A percentile compares a stretch with the other conserved stretches of the same genome.
Conservation (phyloP, 2,113 vertebrate species). For the Leucosticte australis region DNA sequence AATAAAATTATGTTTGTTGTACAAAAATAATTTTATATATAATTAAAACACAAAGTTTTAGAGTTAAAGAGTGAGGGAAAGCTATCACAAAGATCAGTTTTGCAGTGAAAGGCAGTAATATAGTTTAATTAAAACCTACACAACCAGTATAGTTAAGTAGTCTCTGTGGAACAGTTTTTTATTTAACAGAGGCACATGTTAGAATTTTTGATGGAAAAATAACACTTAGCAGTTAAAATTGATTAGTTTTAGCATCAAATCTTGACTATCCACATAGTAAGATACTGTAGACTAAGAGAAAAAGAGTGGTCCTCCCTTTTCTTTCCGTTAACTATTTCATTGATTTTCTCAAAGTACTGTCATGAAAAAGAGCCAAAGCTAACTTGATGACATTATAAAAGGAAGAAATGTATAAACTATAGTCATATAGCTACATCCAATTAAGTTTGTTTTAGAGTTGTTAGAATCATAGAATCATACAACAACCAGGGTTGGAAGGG, state of each 20-base stretch:
- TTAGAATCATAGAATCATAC: background rate
- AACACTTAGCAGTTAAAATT: background rate
- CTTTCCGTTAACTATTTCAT: background rate
- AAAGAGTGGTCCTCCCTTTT: background rate
- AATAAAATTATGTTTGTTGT: background rate
- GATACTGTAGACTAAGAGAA: background rate
- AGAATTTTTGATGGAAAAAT: background rate
- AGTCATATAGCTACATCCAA: background rate
- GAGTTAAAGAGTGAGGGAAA: background rate
- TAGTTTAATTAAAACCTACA: background rate
- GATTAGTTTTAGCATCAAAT: background rate
- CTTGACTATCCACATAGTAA: background rate
- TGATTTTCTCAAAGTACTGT: background rate
- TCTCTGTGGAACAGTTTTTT: background rate
- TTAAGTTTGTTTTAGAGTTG: background rate
- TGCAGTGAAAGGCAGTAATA: background rate
- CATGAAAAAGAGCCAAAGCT: background rate
- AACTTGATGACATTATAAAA: background rate
- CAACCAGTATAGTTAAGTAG: background rate
- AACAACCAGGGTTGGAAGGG: background rate
- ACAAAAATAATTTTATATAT: background rate
- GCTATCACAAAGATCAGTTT: fast-evolving
- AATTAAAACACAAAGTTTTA: background rate
- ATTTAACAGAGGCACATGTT: background rate
- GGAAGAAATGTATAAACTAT: background rate